Evolutionary conservation across 2,888 invertebrate species (phyloP).

Genomic region (Watsonalla binaria): DNA sequence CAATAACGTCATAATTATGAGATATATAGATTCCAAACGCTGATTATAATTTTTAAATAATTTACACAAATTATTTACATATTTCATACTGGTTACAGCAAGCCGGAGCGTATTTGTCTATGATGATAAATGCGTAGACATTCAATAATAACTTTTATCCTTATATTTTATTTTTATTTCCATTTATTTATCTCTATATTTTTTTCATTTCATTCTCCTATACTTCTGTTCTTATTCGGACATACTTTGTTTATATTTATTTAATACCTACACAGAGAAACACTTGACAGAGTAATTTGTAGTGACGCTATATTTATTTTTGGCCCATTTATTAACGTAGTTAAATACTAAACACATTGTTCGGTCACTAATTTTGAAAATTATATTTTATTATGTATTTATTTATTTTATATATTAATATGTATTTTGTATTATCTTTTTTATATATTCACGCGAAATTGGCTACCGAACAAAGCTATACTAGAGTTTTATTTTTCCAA

Average conservation of each 20-base stretch:
- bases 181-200: conserved; percentile 34
- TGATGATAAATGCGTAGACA: conserved; percentile 44
- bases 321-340: conserved; percentile 70
- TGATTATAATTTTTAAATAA: conserved; percentile 42
- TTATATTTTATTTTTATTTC: conserved; percentile 42
- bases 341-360: conserved; percentile 35
- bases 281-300: conserved; percentile 71
- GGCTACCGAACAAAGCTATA: conserved; percentile 59
- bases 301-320: conserved; percentile 65
- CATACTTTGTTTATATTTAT: conserved; percentile 15
- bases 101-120: conserved; percentile 47
- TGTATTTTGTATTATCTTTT: conserved; percentile 6
- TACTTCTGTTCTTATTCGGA: conserved; percentile 64
- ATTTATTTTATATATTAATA: conserved; percentile 4
- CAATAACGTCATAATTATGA: conserved; percentile 44
- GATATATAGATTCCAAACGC: conserved; percentile 41
- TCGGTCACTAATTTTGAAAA: conserved; percentile 59
- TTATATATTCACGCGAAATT: conserved; percentile 29
- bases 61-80: conserved; percentile 46
- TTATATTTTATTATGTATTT: neutral
- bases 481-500: conserved; percentile 54
- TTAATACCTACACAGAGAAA: conserved; percentile 76
- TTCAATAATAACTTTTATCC: conserved; percentile 32
- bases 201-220: conserved; percentile 56
- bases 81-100: conserved; percentile 47